Evolutionary conservation across 2,113 vertebrate genomes (phyloP), one percentile per base, ranked within the genome.

Genomic region (Tragelaphus strepsiceros): DNA sequence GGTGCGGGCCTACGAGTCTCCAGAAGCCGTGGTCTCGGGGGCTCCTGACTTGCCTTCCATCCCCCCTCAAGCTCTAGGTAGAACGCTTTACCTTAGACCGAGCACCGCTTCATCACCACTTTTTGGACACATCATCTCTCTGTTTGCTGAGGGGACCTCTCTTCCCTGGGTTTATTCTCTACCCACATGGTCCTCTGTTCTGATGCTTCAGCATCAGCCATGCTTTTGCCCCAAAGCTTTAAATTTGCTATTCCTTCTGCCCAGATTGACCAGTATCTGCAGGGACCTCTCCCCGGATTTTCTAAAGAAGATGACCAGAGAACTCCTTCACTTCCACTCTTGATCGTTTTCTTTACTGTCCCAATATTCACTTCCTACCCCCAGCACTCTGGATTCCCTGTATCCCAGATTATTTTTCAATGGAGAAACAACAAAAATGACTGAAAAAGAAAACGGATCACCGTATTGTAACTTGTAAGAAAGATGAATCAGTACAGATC

Each of bases 1-100:
- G 9, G 24, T 82, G 7, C 1, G 0, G 3, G 6, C 59, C 51
- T 12, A 24, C 7, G 24, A 11, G 30, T 58, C 61, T 6, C 59
- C 16, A 9, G 26, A 24, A 54, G 19, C 28, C 4, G 1, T 3
- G n/a, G 10, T n/a, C n/a, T 28, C 7, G 0, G 1, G 35, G 26
- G 15, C 15, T 49, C 22, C 10, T 19, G 12, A 22, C n/a, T 22
- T 21, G 32, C 10, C 14, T 14, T 3, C 1, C 24, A 2, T 30
- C 39, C 16, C 4, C 14, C 19, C 19, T 11, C 5, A 35, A 7
- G 19, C 32, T 32, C 24, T 2, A 12, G 24, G 1, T 15, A 22
- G 43, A 58, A 46, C 1, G 9, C 11, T 26, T 54, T 11, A 7
- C 39, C 17, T 81, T 2, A 7, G 22, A 4, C 15, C 5, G 16